These are phyloP conservation scores for Maccullochella peelii DNA, from an alignment of 2,113 vertebrate species.

Conservation along the genomic window DNA sequence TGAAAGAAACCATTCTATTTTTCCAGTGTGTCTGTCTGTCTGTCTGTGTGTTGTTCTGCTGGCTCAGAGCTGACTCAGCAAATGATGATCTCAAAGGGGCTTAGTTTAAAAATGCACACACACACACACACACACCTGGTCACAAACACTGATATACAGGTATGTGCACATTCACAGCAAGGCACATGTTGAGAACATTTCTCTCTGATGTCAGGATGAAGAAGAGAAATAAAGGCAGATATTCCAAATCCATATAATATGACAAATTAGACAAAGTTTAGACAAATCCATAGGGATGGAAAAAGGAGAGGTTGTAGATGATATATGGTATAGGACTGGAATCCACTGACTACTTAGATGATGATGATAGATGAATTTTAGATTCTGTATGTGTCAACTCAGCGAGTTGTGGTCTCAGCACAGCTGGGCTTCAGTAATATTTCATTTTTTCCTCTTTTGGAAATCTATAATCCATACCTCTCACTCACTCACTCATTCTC, in stretches of 20 bases:
- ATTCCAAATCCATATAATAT: background rate
- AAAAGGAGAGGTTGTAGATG: background rate
- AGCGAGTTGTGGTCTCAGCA: slow-evolving; percentile 37
- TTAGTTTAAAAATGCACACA: background rate
- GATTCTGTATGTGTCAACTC: slow-evolving; percentile 46
- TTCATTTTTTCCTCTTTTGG: slow-evolving; percentile 33
- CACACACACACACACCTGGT: background rate
- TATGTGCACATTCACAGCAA: background rate
- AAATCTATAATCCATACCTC: slow-evolving; percentile 60
- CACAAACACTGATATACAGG: background rate
- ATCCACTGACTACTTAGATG: slow-evolving; percentile 40
- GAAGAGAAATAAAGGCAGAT: background rate
- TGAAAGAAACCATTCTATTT: background rate
- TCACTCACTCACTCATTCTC: slow-evolving; percentile 1
- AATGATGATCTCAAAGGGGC: background rate
- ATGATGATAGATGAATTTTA: slow-evolving; percentile 62
- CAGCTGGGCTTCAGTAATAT: slow-evolving; percentile 60
- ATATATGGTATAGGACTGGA: background rate
- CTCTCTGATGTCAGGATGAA: background rate
- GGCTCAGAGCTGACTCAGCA: slow-evolving; percentile 30
- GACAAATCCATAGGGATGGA: slow-evolving; percentile 16
- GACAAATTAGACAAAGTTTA: slow-evolving; percentile 24
- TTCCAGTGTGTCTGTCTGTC: background rate
- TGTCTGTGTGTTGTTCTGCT: slow-evolving; percentile 8
- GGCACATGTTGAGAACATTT: background rate